phyloP scores from a whole-genome alignment of 2,113 vertebrate genomes.

The Seriola quinqueradiata region DNA sequence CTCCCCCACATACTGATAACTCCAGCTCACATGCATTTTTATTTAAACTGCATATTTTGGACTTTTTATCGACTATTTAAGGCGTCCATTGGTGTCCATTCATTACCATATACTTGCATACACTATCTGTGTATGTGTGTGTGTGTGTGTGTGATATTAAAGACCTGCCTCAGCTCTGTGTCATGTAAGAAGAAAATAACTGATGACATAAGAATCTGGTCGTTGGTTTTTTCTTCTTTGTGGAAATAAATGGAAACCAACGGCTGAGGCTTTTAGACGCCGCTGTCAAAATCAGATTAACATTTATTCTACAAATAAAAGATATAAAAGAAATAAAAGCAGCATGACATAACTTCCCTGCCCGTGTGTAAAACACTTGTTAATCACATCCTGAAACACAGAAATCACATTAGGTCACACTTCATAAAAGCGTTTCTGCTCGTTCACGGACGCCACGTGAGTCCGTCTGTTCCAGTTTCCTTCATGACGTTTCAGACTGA shows the following conservation, averaged over 20 bases:
- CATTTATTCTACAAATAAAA: background rate
- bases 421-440: background rate
- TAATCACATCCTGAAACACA: background rate
- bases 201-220: too few relatives aligned
- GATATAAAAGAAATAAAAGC: background rate
- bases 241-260: background rate
- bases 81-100: too few relatives aligned
- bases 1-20: too few relatives aligned
- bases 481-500: too few relatives aligned
- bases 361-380: background rate
- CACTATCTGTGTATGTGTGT: too few relatives aligned
- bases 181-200: background rate
- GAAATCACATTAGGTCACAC: background rate
- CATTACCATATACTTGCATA: too few relatives aligned
- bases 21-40: too few relatives aligned
- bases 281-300: background rate
- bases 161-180: too few relatives aligned
- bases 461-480: background rate
- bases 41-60: too few relatives aligned
- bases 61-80: too few relatives aligned
- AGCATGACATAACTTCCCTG: background rate
- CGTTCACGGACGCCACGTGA: conserved; percentile 1
- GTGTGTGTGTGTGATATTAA: too few relatives aligned
- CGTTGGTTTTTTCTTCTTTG: background rate
- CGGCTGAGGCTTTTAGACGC: too few relatives aligned